Evolutionary conservation across 2,113 vertebrate species (phyloP).

Genomic region (Shinisaurus crocodilurus): DNA sequence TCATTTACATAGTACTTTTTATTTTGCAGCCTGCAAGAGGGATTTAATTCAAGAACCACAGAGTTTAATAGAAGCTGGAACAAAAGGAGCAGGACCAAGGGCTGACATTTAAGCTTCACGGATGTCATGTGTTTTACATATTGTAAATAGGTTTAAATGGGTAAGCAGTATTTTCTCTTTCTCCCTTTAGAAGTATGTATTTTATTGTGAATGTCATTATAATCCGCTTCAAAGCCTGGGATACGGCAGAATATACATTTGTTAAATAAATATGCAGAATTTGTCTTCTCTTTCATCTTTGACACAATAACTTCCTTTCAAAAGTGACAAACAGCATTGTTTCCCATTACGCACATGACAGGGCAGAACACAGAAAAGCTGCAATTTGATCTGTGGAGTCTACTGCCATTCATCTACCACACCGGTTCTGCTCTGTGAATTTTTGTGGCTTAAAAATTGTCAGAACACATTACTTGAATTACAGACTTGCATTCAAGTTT

Average conservation of each 20-base stretch:
- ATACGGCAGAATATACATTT: neutral
- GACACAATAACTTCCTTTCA: conserved; percentile 25
- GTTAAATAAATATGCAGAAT: neutral
- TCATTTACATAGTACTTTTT: neutral
- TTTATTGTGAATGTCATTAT: conserved; percentile 13
- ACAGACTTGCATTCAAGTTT: conserved; percentile 43
- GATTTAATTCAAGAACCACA: neutral
- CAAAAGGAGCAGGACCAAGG: neutral
- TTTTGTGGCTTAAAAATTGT: conserved; percentile 18
- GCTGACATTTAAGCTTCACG: neutral
- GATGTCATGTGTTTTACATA: neutral
- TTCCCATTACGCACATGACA: conserved; percentile 23
- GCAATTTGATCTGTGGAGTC: conserved; percentile 25
- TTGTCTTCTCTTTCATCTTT: conserved; percentile 34
- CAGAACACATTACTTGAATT: conserved; percentile 40
- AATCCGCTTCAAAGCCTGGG: neutral
- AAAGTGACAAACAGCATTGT: conserved; percentile 31
- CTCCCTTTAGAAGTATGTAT: neutral
- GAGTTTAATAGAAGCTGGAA: neutral
- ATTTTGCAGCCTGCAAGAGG: neutral
- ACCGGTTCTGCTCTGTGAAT: neutral
- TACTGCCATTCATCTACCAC: conserved; percentile 17
- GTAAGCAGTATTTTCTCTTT: accelerated
- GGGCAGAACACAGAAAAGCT: conserved; percentile 6
- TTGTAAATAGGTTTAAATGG: neutral